Base-by-base conservation (phyloP, 2,888 invertebrate genomes). In the Tenthredo scrophulariae region DNA sequence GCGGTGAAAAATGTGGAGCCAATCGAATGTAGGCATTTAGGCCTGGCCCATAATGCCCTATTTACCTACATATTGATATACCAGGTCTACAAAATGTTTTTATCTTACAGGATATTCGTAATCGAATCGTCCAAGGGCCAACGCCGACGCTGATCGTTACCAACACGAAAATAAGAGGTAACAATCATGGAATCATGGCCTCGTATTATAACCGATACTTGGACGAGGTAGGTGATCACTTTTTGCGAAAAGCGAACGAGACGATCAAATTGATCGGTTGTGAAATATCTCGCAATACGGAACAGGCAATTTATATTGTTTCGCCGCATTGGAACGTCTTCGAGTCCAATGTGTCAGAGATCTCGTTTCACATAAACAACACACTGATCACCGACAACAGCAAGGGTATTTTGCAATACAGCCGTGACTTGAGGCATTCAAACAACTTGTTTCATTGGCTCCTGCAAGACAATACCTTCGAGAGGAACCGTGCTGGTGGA, bases 391-490 rank as follows among this genome's bases (percentile, higher is more conserved):
- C 96, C 0, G 97, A 98, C 90, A 99, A 99, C 92, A 97, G 97
- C 0, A 96, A 95, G 92, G 98, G 99, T 18, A 96, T 99, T 87
- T 95, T 96, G 84, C 99, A 99, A 89, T 97, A 97, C 89, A 98
- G 98, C 70, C 96, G 98, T 90, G 98, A 99, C 93, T 96, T 99
- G 89, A 96, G 98, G 88, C 97, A 98, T 87, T 98, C 99, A 0
- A 99, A 99, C 91, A 99, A 99, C 94, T 95, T 99, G 0, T 99
- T 98, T 94, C 98, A 99, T 92, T 99, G 99, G 95, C 95, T 97
- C 40, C 93, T 99, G 77, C 97, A 97, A 92, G 97, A 98, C 90
- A 97, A 97, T 86, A 96, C 97, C 0, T 96, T 99, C 86, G 97
- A 97, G 91, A 95, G 97, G 87, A 99, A 99, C 91, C 94, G 95